Evolutionary conservation across 2,797 vertebrate genomes (phyloP).

Genomic region (Sebastes trivittatus): DNA sequence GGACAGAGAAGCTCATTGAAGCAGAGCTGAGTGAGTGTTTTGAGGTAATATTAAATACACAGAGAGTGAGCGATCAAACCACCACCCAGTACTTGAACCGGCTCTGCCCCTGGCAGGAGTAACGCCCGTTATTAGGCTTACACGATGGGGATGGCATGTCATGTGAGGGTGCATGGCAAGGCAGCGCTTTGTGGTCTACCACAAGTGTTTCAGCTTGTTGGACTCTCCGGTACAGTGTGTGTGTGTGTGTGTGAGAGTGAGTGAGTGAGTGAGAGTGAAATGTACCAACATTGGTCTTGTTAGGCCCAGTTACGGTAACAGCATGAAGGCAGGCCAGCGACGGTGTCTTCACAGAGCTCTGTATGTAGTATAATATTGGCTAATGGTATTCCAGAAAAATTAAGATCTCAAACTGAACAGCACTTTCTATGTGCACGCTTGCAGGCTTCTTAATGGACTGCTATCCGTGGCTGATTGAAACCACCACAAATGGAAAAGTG

Average conservation of each 20-base stretch:
- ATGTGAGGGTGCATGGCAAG: constrained; percentile 49
- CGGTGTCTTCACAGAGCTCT: constrained; percentile 3
- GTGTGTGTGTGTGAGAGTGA: background rate
- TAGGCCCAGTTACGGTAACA: constrained; percentile 11
- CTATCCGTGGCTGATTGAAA: background rate
- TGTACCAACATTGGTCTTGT: background rate
- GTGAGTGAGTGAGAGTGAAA: background rate
- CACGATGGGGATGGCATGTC: constrained; percentile 50
- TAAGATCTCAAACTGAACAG: background rate
- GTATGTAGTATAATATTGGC: background rate
- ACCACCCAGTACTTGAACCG: constrained; percentile 13
- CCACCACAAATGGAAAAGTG: background rate
- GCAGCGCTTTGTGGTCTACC: constrained; percentile 66
- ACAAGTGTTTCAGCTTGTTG: constrained; percentile 52
- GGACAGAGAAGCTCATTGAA: constrained; percentile 58
- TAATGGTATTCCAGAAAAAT: background rate
- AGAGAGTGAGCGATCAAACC: constrained; percentile 31
- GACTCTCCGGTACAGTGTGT: constrained; percentile 23
- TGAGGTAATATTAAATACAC: constrained; percentile 34
- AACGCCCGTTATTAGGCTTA: constrained; percentile 34
- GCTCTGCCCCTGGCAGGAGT: constrained; percentile 38
- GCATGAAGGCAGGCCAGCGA: constrained; percentile 10
- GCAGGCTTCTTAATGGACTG: background rate
- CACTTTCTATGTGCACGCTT: background rate
- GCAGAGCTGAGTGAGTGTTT: constrained; percentile 40